Evolutionary conservation across 2,113 vertebrate species (phyloP).

Genomic region (Potamarius usumacintae): DNA sequence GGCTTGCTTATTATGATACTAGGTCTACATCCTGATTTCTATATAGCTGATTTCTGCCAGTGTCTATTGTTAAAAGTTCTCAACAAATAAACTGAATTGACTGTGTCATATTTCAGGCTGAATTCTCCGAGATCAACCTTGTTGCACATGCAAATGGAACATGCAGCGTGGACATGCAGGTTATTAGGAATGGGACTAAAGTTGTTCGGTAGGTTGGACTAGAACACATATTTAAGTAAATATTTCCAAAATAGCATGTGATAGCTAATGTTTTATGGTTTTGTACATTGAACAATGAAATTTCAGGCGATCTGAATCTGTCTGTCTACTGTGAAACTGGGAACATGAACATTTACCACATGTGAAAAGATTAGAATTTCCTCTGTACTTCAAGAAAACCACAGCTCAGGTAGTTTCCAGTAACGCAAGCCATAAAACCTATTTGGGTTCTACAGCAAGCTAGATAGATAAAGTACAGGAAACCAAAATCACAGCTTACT

Average conservation of each 20-base stretch:
- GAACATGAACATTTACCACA: neutral
- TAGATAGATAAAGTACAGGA: neutral
- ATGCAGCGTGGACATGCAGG: constrained; percentile 90
- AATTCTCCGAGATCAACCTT: constrained; percentile 96
- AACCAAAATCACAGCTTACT: neutral
- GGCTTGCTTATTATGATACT: neutral
- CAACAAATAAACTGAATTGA: neutral
- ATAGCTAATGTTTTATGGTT: neutral
- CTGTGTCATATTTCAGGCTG: constrained; percentile 74
- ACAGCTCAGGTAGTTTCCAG: neutral
- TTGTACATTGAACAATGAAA: neutral
- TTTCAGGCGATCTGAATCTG: neutral
- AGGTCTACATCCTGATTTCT: neutral
- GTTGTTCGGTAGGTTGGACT: constrained; percentile 82
- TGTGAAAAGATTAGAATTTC: neutral
- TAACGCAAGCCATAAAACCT: neutral
- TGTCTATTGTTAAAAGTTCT: neutral
- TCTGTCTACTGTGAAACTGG: neutral
- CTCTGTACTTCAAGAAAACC: neutral
- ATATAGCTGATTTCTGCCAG: neutral
- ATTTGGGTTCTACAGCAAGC: neutral
- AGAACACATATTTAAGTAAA: neutral
- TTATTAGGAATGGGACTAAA: constrained; percentile 85
- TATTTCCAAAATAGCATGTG: neutral
- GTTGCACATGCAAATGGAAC: constrained; percentile 88